Percentiles rank a stretch among this genome's conserved stretches.
Evolutionary conservation across 2,797 vertebrate genomes (phyloP).

Genomic region (Bryconaethiops microstoma): DNA sequence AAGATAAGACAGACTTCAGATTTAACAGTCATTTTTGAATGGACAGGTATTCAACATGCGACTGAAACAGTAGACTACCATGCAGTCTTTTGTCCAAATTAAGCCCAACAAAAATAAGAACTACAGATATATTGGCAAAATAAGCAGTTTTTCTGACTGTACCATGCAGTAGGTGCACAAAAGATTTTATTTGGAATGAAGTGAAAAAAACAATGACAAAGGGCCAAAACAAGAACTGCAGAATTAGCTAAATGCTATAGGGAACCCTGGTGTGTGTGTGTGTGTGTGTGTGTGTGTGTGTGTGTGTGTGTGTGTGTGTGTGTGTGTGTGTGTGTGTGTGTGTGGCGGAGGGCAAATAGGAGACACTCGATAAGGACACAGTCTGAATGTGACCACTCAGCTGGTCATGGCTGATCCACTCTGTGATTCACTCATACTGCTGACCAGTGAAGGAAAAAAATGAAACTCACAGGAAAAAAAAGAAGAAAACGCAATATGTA

Average conservation of each 20-base stretch:
- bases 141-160: not conserved
- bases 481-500: conserved; percentile 29
- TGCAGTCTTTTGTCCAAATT: not conserved
- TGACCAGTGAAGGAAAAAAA: conserved; percentile 48
- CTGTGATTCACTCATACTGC: conserved; percentile 42
- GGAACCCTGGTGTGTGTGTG: conserved; percentile 17
- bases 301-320: conserved; percentile 21
- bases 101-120: not conserved
- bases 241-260: conserved; percentile 1
- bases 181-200: conserved; percentile 17
- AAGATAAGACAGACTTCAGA: too few relatives aligned
- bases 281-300: conserved; percentile 24
- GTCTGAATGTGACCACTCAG: conserved; percentile 51
- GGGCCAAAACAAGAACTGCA: conserved; percentile 1
- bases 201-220: not conserved
- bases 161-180: not conserved
- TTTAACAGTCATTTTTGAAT: not conserved
- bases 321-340: conserved; percentile 17
- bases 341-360: conserved; percentile 29
- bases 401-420: conserved; percentile 42
- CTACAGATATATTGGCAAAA: not conserved
- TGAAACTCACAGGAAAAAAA: conserved; percentile 36
- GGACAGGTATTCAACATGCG: not conserved
- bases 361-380: conserved; percentile 36
- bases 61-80: not conserved